These are phyloP conservation scores for Acomys russatus DNA, from an alignment of 2,797 vertebrate genomes.

Conservation along the genomic window DNA sequence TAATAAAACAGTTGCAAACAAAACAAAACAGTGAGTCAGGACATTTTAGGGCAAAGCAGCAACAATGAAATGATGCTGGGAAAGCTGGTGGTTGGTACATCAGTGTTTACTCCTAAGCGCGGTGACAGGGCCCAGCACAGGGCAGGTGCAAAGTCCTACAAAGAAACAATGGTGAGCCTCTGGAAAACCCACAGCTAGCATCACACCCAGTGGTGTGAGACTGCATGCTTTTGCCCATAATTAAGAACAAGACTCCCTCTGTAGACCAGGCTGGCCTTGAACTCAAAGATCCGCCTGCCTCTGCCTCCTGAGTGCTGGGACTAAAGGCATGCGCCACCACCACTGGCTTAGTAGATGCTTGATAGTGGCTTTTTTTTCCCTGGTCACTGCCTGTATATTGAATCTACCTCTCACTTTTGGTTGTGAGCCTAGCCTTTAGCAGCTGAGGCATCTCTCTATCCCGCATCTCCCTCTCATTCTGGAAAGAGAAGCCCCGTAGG, in stretches of 20 bases:
- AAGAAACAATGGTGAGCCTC: background rate
- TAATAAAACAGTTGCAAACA: constrained; percentile 11
- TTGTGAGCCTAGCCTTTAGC: too few species aligned
- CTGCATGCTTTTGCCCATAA: background rate
- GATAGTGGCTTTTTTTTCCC: background rate
- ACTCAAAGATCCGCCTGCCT: too few species aligned
- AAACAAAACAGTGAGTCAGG: constrained; percentile 12
- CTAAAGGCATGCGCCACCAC: too few species aligned
- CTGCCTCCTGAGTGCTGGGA: too few species aligned
- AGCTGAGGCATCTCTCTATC: too few species aligned
- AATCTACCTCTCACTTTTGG: background rate
- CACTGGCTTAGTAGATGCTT: background rate
- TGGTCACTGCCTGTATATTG: background rate
- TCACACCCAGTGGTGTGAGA: background rate
- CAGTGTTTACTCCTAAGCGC: background rate
- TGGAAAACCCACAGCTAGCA: background rate
- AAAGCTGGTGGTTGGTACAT: background rate
- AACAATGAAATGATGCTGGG: background rate
- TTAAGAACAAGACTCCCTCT: background rate
- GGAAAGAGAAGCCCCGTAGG: background rate
- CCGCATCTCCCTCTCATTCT: too few species aligned
- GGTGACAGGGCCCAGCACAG: background rate
- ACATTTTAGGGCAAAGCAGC: background rate
- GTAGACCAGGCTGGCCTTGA: too few species aligned
- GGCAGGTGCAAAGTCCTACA: background rate